Evolutionary conservation across 2,888 invertebrate genomes (phyloP).

Genomic region (Cataglyphis rosenhaueri): DNA sequence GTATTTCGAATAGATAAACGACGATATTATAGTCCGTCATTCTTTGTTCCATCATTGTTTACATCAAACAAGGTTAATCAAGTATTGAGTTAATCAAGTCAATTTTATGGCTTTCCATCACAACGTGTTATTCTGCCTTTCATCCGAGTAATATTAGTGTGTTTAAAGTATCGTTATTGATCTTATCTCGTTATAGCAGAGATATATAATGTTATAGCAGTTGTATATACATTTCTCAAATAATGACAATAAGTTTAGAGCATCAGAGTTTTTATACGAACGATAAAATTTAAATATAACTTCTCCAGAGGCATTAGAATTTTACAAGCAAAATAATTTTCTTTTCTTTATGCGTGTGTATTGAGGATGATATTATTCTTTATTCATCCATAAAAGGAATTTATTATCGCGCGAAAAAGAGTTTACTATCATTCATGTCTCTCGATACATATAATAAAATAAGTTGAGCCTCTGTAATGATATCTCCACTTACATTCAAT

Average conservation of each 20-base stretch:
- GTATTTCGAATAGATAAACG: slow-evolving; percentile 33
- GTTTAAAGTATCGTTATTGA: slow-evolving; percentile 22
- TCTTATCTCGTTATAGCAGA: not conserved
- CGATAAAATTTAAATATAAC: not conserved
- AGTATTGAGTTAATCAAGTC: not conserved
- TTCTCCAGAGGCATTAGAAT: not conserved
- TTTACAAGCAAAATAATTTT: slow-evolving; percentile 26
- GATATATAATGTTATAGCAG: not conserved
- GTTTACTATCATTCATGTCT: not conserved
- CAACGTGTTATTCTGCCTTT: slow-evolving; percentile 4
- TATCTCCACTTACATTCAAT: not conserved
- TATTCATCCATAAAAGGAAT: not conserved
- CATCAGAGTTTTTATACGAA: not conserved
- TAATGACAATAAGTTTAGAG: slow-evolving; percentile 16
- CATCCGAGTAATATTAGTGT: not conserved
- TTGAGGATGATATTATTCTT: slow-evolving; percentile 10
- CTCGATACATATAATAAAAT: slow-evolving; percentile 9
- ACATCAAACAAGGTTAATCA: not conserved
- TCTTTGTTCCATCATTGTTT: slow-evolving; percentile 34
- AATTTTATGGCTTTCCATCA: not conserved
- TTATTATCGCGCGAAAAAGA: slow-evolving; percentile 8
- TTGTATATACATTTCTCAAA: slow-evolving; percentile 4
- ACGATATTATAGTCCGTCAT: slow-evolving; percentile 38
- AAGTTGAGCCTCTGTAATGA: slow-evolving; percentile 15
- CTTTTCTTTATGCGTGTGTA: no score